Conservation (phyloP, 1,140 invertebrate genomes). For the Neoseiulus cucumeris region DNA sequence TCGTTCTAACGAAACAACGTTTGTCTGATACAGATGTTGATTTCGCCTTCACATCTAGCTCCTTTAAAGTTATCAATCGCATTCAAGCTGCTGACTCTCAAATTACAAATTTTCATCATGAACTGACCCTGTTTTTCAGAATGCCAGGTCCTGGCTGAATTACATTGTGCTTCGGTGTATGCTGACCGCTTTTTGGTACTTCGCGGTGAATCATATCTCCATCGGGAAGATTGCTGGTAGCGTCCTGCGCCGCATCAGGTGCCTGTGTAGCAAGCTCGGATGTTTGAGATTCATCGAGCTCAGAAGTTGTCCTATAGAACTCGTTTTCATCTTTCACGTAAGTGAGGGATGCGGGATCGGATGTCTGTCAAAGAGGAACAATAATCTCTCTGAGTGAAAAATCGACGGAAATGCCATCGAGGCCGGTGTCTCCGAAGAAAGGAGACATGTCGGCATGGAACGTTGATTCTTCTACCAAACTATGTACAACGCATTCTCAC, state of each 20-base stretch:
- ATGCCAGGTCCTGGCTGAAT: constrained; percentile 7
- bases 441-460: no score
- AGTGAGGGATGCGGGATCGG: background rate
- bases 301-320: background rate
- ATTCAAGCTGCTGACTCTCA: no score
- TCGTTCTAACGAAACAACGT: background rate
- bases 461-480: no score
- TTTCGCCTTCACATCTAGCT: no score
- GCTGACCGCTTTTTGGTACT: background rate
- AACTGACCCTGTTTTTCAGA: constrained; percentile 5
- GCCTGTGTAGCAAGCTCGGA: background rate
- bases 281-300: background rate
- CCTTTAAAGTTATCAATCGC: no score
- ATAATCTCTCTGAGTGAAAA: background rate
- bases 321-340: background rate
- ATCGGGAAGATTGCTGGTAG: background rate
- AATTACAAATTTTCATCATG: background rate
- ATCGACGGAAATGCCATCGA: no score
- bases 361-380: background rate
- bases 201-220: background rate
- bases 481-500: no score
- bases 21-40: no score
- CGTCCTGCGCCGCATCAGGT: background rate
- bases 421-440: no score
- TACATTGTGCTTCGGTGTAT: background rate